Evolutionary conservation across 1,140 invertebrate species (phyloP).

Genomic region (Meloidogyne chitwoodi): DNA sequence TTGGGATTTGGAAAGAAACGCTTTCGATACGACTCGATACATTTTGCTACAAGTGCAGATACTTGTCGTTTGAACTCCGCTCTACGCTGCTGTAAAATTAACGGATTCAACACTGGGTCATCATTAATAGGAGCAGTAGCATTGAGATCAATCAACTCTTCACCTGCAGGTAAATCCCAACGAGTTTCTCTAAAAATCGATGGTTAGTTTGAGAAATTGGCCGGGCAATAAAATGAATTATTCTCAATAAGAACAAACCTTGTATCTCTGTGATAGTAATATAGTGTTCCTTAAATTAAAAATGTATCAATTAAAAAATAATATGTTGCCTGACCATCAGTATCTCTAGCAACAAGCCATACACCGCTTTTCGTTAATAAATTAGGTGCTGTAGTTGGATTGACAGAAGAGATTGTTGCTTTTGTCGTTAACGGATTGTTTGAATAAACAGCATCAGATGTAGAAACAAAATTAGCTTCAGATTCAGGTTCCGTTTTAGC

Average conservation of each 20-base stretch:
- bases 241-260: background rate
- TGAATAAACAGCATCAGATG: background rate
- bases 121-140: background rate
- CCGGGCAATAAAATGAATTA: background rate
- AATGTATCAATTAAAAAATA: background rate
- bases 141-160: constrained; percentile 11
- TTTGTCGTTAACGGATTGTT: background rate
- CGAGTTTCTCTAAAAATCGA: constrained; percentile 1
- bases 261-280: constrained; percentile 15
- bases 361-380: constrained; percentile 11
- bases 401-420: background rate
- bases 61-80: constrained; percentile 21
- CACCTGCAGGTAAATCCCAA: constrained; percentile 16
- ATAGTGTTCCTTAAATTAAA: background rate
- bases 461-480: background rate
- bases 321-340: background rate
- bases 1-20: constrained; percentile 10
- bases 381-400: background rate
- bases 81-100: background rate
- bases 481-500: background rate
- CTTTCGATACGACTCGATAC: constrained; percentile 17
- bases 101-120: background rate
- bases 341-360: constrained; percentile 7
- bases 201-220: background rate
- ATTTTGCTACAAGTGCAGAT: constrained; percentile 20